Conservation (phyloP, 2,888 invertebrate genomes). For the Chydorus sphaericus region DNA sequence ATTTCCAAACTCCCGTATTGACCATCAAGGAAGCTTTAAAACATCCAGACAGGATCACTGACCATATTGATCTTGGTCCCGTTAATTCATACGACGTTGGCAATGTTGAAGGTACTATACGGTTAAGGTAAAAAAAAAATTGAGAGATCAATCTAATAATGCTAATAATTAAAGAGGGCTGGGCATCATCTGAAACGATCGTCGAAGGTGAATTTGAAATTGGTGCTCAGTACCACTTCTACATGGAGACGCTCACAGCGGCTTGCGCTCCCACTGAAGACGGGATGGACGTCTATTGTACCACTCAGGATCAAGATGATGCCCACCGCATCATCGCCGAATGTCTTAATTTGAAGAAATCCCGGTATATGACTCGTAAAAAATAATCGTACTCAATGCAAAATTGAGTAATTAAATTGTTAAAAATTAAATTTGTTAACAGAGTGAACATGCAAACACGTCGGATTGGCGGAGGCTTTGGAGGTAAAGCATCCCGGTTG, state of each 20-base stretch:
- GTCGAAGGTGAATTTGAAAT: constrained; percentile 36
- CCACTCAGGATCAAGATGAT: constrained; percentile 49
- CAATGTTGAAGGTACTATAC: constrained; percentile 10
- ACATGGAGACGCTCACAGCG: constrained; percentile 56
- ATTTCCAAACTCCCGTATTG: constrained; percentile 26
- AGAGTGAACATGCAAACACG: constrained; percentile 56
- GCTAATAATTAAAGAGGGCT: too few species aligned
- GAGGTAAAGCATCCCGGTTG: constrained; percentile 51
- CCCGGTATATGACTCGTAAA: too few species aligned
- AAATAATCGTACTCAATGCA: too few species aligned
- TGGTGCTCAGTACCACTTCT: constrained; percentile 55
- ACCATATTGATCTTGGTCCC: constrained; percentile 9
- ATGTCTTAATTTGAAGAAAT: constrained; percentile 39
- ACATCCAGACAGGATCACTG: constrained; percentile 4
- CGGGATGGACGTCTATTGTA: constrained; percentile 47
- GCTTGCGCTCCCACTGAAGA: constrained; percentile 52
- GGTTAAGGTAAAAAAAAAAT: neutral
- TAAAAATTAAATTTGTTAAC: neutral
- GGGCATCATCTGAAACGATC: neutral
- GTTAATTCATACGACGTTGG: neutral
- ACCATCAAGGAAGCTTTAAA: constrained; percentile 25
- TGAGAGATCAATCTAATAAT: neutral
- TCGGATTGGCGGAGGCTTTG: constrained; percentile 68
- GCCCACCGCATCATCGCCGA: constrained; percentile 41
- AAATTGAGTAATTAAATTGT: neutral